Evolutionary conservation across 2,113 vertebrate genomes (phyloP).

Genomic region (Maccullochella peelii): DNA sequence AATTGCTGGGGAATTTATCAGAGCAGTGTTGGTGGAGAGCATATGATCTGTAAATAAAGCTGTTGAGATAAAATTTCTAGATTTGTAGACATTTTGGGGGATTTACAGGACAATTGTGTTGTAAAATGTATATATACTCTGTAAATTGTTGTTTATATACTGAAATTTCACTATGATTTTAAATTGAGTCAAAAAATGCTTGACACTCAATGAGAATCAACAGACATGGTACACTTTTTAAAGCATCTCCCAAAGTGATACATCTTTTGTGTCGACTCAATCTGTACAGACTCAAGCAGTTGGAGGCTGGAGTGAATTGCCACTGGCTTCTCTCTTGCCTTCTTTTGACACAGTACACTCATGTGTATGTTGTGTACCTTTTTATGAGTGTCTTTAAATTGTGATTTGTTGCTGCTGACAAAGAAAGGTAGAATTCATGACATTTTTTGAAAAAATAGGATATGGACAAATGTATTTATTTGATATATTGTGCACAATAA

Average conservation of each 20-base stretch:
- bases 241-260: too few relatives aligned
- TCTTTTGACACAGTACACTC: neutral
- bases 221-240: too few relatives aligned
- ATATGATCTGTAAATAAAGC: constrained; percentile 14
- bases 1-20: constrained; percentile 6
- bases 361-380: neutral
- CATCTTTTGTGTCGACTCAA: too few relatives aligned
- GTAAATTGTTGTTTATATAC: neutral
- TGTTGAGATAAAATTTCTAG: neutral
- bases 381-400: neutral
- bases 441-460: too few relatives aligned
- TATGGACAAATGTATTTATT: too few relatives aligned
- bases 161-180: neutral
- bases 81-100: neutral
- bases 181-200: too few relatives aligned
- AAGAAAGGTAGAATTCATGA: too few relatives aligned
- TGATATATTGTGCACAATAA: neutral
- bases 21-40: neutral
- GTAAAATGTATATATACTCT: neutral
- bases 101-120: neutral
- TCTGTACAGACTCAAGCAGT: too few relatives aligned
- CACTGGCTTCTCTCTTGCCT: neutral
- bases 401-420: neutral
- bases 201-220: too few relatives aligned
- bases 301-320: too few relatives aligned